Conservation (phyloP, 1,140 invertebrate genomes). For the Conus ventricosus region DNA sequence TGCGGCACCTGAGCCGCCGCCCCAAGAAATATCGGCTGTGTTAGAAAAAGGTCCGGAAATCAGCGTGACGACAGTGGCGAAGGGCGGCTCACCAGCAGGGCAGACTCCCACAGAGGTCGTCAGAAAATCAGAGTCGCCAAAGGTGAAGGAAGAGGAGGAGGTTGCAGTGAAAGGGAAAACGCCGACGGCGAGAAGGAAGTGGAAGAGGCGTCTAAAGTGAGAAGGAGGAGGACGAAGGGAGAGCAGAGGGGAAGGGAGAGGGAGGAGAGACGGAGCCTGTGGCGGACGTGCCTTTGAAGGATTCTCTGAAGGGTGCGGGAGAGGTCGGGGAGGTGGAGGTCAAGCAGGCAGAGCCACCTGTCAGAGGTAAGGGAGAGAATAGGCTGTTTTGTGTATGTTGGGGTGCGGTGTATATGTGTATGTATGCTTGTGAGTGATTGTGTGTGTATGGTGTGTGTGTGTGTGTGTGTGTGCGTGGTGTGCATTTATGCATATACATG, state of each 20-base stretch:
- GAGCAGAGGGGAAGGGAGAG: constrained; percentile 14
- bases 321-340: constrained; percentile 17
- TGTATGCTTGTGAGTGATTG: background rate
- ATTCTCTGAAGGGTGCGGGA: constrained; percentile 29
- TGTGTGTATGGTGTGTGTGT: background rate
- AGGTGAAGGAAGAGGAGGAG: background rate
- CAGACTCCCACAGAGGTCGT: background rate
- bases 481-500: background rate
- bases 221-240: constrained; percentile 19
- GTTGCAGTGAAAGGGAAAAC: background rate
- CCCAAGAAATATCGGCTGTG: constrained; percentile 30
- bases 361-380: background rate
- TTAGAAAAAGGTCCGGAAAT: background rate
- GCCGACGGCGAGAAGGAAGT: background rate
- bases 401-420: background rate
- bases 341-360: constrained; percentile 27
- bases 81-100: background rate
- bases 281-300: constrained; percentile 29
- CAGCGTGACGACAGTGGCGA: background rate
- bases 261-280: constrained; percentile 37
- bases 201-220: background rate
- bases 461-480: background rate
- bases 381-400: background rate
- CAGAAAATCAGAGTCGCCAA: background rate
- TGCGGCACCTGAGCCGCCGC: constrained; percentile 22